A percentile compares a stretch with the other conserved stretches of the same genome.
These are phyloP conservation scores for Entomobrya multifasciata DNA, from an alignment of 2,888 invertebrate species.

Conservation along the genomic window DNA sequence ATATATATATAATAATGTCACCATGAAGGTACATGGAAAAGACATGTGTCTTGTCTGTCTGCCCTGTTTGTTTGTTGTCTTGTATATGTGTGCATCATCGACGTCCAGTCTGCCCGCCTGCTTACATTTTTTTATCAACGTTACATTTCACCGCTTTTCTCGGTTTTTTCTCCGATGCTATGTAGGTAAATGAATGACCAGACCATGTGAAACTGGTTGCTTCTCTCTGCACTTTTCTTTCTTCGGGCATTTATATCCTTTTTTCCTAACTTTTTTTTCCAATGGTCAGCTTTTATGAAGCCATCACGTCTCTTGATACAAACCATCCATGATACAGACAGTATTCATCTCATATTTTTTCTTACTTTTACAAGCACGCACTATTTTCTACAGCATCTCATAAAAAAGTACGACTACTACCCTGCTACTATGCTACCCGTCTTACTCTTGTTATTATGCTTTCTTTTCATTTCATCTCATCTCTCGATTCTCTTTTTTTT, in stretches of 20 bases:
- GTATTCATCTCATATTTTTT: background rate
- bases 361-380: background rate
- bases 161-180: slow-evolving; percentile 43
- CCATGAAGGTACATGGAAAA: slow-evolving; percentile 1
- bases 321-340: background rate
- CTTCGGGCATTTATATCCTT: background rate
- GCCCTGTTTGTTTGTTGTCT: background rate
- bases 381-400: background rate
- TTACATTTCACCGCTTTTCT: slow-evolving; percentile 70
- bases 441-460: slow-evolving; percentile 30
- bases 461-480: slow-evolving; percentile 45
- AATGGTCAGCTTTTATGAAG: slow-evolving; percentile 31
- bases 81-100: background rate
- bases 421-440: background rate
- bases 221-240: slow-evolving; percentile 2
- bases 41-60: background rate
- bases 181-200: slow-evolving; percentile 69
- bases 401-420: background rate
- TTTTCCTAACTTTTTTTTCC: background rate
- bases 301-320: background rate
- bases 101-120: too few species aligned
- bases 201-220: slow-evolving; percentile 73
- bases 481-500: slow-evolving; percentile 24
- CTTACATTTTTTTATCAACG: slow-evolving; percentile 45
- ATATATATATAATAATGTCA: background rate